Percentiles rank a stretch among this genome's conserved stretches.
These are phyloP conservation scores for Pandemis cinnamomeana DNA, from an alignment of 2,888 invertebrate species.

Conservation along the genomic window DNA sequence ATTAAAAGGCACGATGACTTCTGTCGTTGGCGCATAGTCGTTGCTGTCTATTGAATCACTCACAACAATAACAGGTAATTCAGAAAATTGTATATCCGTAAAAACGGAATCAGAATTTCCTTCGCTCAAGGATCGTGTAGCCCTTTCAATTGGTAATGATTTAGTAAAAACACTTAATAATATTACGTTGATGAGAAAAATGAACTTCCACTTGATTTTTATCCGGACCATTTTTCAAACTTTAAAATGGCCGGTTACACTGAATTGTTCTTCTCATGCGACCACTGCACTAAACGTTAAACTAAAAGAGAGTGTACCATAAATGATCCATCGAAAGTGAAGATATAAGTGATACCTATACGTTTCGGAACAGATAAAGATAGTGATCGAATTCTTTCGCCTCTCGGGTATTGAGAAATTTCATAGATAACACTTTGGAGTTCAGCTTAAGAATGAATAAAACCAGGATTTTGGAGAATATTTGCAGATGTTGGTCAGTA, in stretches of 20 bases:
- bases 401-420: constrained; percentile 33
- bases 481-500: no score
- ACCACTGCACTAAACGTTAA: constrained; percentile 49
- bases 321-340: constrained; percentile 41
- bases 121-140: constrained; percentile 4
- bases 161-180: constrained; percentile 56
- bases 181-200: constrained; percentile 53
- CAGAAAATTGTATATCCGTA: constrained; percentile 19
- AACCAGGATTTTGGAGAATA: background rate
- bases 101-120: constrained; percentile 29
- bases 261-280: constrained; percentile 54
- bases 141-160: constrained; percentile 53
- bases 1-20: background rate
- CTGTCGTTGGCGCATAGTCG: constrained; percentile 38
- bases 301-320: constrained; percentile 49
- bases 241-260: constrained; percentile 52
- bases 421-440: constrained; percentile 26
- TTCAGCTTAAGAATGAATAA: background rate
- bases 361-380: constrained; percentile 23
- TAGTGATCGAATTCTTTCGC: constrained; percentile 30
- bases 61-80: constrained; percentile 5
- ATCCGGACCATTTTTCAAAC: constrained; percentile 64
- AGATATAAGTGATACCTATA: constrained; percentile 61
- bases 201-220: constrained; percentile 62
- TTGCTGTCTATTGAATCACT: constrained; percentile 45